Base-by-base conservation (phyloP, 2,797 vertebrate species). In the Hirundo rustica region DNA sequence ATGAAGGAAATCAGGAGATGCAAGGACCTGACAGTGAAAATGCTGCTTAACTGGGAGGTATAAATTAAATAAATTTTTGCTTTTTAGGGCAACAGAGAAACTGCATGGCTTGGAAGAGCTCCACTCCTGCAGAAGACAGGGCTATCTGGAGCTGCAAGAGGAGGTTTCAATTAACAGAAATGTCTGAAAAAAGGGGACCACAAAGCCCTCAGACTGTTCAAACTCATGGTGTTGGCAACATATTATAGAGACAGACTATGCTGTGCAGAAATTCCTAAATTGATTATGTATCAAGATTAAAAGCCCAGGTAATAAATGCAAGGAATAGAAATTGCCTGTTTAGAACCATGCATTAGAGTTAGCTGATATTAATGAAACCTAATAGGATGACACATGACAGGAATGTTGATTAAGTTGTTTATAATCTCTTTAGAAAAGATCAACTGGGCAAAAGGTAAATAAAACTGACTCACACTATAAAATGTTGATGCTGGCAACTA, bases 381-480 rank as follows among this genome's bases (percentile, higher is more conserved):
- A 94, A 95, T 88, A 90, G 77, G 73, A 81, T 78, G 80, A 81
- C 77, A 94, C 77, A 48, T 55, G 93, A 85, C 79, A 78, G 42
- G 95, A 95, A 95, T 96, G 54, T 78, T 96, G 94, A 93, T 95
- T 71, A 92, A 93, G 50, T 61, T 94, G 79, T 90, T 94, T 94
- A 74, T 94, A 84, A 89, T 84, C 42, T 90, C 82, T 91, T 88
- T 65, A 74, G 83, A 57, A 90, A 95, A 89, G 29, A 94, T 80
- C 76, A 90, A 2, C 54, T 88, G 0, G 2, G 34, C 30, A 86
- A 88, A 94, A 90, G 53, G 45, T 79, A 80, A 74, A 71, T 55
- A 73, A 89, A 95, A 73, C 48, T 32, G 48, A 29, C 51, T 95
- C 11, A 16, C 34, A 23, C 23, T 68, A 38, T 57, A 47, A 85